Evolutionary conservation across 2,888 invertebrate genomes (phyloP).

Genomic region (Mesorhabditis spiculigera): DNA sequence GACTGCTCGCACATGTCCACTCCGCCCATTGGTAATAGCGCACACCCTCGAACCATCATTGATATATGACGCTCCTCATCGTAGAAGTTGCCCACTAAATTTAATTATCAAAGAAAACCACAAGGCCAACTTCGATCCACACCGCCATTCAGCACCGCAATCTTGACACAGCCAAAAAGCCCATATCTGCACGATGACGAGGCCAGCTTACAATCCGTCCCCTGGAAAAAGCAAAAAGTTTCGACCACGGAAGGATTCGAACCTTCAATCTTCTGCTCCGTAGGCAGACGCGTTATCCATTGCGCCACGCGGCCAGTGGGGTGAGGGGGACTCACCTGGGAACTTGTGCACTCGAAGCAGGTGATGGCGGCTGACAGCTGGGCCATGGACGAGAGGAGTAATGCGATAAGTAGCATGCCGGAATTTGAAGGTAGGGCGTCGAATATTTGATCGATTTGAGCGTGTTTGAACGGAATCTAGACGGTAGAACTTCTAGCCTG

Average conservation of each 20-base stretch:
- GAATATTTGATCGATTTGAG: too few relatives aligned
- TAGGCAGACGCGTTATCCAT: constrained; percentile 58
- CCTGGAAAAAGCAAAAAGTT: constrained; percentile 10
- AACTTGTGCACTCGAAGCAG: constrained; percentile 36
- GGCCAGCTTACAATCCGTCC: constrained; percentile 27
- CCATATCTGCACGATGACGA: constrained; percentile 38
- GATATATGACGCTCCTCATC: constrained; percentile 47
- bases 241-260: constrained; percentile 8
- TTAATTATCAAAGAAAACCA: background rate
- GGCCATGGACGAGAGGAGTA: constrained; percentile 3
- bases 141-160: constrained; percentile 34
- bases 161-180: constrained; percentile 42
- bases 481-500: too few relatives aligned
- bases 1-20: constrained; percentile 54
- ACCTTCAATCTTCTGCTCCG: constrained; percentile 41
- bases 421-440: too few relatives aligned
- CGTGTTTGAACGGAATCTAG: too few relatives aligned
- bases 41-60: constrained; percentile 52
- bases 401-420: too few relatives aligned
- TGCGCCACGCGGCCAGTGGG: constrained; percentile 38
- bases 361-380: constrained; percentile 10
- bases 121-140: constrained; percentile 34
- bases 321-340: constrained; percentile 16
- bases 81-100: constrained; percentile 54
- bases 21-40: constrained; percentile 48